Base-by-base conservation (phyloP, 2,888 invertebrate genomes). In the Heteromurus nitidus region DNA sequence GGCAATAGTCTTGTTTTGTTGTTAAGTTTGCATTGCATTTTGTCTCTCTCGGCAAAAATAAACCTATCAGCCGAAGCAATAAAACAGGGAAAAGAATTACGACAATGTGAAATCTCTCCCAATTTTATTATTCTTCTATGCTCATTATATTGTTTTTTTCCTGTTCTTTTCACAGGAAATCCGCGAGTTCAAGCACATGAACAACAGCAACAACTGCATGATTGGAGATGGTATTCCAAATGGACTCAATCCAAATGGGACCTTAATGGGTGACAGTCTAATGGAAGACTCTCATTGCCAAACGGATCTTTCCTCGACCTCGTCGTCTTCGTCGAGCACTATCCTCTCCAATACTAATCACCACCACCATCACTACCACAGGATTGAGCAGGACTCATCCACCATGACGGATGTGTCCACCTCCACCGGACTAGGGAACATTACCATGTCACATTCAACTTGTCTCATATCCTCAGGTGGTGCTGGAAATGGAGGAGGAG, bases 241-340 rank as follows among this genome's bases (percentile, higher is more conserved):
- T 72, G 83, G 83, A 75, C 80, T 83, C 80, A 80, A 77, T 80
- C 73, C 84, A 47, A 84, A 84, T 64, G 84, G 84, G 68, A 77
- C 70, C 62, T 58, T 83, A 55, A 58, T 79, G 65, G 81, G 81
- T 31, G 83, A 84, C 75, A 79, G 72, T 74, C 72, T 83, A 67
- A 84, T 84, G 84, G 84, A 84, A 65, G 82, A 84, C 79, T 84
- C 84, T 9, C 84, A 84, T 74, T 83, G 84, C 67, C 84, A 84
- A 82, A 84, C 84, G 22, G 84, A 84, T 72, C 74, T 81, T 58
- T 73, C 79, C 58, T 36, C 79, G n/a, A 58, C 80, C 31, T 67
- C 75, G 73, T 68, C 72, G 16, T 47, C 80, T 55, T 64, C 73
- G 64, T 67, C 80, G 22, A 60, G 69, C 42, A 76, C 47, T n/a